Conservation (phyloP, 2,797 vertebrate species). For the Fistularia tabacaria region DNA sequence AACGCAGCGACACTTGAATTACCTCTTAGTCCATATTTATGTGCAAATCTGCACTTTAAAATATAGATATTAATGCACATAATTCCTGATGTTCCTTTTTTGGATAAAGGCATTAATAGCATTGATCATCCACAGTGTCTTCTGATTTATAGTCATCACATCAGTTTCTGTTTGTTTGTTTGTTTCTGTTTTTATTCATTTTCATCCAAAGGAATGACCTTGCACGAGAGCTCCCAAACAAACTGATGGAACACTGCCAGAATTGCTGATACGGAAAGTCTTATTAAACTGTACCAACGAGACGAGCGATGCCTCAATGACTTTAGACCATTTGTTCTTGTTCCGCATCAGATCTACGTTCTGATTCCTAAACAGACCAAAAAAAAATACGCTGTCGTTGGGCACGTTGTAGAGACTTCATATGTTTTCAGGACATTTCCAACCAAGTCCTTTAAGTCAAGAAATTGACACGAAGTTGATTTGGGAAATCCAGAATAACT, state of each 20-base stretch:
- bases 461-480: too few relatives aligned
- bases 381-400: slow-evolving; percentile 29
- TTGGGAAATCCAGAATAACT: too few relatives aligned
- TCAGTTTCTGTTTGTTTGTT: slow-evolving; percentile 9
- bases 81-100: slow-evolving; percentile 10
- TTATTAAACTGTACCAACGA: slow-evolving; percentile 38
- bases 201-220: slow-evolving; percentile 61
- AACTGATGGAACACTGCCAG: slow-evolving; percentile 33
- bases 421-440: too few relatives aligned
- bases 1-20: too few relatives aligned
- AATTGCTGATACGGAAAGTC: slow-evolving; percentile 36
- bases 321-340: slow-evolving; percentile 13
- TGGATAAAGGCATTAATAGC: slow-evolving; percentile 3
- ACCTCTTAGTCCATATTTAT: slow-evolving; percentile 14
- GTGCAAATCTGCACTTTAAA: too few relatives aligned
- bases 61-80: background rate
- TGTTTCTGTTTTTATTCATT: slow-evolving; percentile 16
- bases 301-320: slow-evolving; percentile 22
- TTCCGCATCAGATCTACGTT: slow-evolving; percentile 23
- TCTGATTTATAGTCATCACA: slow-evolving; percentile 1
- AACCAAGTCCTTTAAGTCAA: too few relatives aligned
- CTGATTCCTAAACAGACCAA: slow-evolving; percentile 51
- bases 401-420: slow-evolving; percentile 4
- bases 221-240: slow-evolving; percentile 63
- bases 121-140: background rate